These are phyloP conservation scores for Mus spicilegus DNA, from an alignment of 2,113 vertebrate genomes.

Conservation along the genomic window DNA sequence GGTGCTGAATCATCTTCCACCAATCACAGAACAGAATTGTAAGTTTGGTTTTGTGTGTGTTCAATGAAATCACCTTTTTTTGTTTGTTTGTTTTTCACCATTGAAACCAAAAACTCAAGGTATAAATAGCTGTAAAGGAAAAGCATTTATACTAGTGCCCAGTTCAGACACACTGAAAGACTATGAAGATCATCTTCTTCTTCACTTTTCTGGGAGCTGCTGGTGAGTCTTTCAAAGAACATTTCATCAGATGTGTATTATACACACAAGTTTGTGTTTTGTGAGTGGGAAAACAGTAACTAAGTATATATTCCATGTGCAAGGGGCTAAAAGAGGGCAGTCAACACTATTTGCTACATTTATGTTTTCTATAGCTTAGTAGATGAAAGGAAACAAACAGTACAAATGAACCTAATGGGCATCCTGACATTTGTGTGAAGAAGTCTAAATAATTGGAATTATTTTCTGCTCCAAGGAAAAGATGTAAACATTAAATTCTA, in stretches of 20 bases:
- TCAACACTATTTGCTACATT: neutral
- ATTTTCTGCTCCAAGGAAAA: neutral
- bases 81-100: too few relatives aligned
- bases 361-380: neutral
- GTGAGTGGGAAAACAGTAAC: neutral
- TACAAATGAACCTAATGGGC: neutral
- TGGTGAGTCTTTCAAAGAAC: conserved; percentile 32
- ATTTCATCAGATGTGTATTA: neutral
- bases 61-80: neutral
- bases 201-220: conserved; percentile 63
- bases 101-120: neutral
- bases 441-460: neutral
- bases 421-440: neutral
- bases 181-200: conserved; percentile 65
- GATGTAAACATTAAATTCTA: neutral
- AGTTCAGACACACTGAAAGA: neutral
- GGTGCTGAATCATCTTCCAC: neutral
- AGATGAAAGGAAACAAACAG: neutral
- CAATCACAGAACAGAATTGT: conserved; percentile 15
- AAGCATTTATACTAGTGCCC: neutral
- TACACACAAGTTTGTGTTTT: neutral
- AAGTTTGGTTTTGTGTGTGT: conserved; percentile 50
- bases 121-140: conserved; percentile 42
- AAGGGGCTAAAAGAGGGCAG: neutral
- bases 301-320: neutral